These are phyloP conservation scores for Catagonus wagneri DNA, from an alignment of 2,113 vertebrate genomes.

Conservation along the genomic window DNA sequence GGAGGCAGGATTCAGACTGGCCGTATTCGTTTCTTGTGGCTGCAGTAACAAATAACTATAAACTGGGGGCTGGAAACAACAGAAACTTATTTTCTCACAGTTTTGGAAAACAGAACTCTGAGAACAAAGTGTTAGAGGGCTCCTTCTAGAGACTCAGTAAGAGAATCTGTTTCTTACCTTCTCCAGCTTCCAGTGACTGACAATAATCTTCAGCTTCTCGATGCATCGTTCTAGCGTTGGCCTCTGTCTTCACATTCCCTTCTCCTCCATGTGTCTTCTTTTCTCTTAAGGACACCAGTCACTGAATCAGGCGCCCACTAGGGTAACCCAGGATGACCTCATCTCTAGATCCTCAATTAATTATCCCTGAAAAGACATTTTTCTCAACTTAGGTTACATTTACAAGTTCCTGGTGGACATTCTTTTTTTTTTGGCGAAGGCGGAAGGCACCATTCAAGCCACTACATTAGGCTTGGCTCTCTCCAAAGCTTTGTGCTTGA, in stretches of 20 bases:
- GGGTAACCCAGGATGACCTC: not conserved
- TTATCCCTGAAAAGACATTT: not conserved
- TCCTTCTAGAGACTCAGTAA: not conserved
- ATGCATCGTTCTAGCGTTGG: accelerated
- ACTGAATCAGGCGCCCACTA: not conserved
- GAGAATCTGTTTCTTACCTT: not conserved
- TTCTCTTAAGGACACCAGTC: not conserved
- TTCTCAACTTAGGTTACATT: not conserved
- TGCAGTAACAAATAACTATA: not conserved
- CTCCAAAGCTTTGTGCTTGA: not conserved
- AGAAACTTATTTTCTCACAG: not conserved
- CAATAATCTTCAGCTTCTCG: not conserved
- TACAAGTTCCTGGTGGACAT: not conserved
- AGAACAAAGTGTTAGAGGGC: not conserved
- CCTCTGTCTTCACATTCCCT: not conserved
- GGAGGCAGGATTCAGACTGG: not conserved
- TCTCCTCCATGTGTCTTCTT: not conserved
- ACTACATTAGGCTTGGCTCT: not conserved
- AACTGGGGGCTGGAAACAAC: not conserved
- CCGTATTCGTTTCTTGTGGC: not conserved
- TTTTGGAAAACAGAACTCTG: not conserved
- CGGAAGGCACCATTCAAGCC: not conserved
- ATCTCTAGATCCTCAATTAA: not conserved
- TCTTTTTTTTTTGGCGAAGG: not conserved
- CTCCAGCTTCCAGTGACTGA: not conserved